Evolutionary conservation across 2,888 invertebrate species (phyloP).

Genomic region (Sinopyrophorus schimmeli): DNA sequence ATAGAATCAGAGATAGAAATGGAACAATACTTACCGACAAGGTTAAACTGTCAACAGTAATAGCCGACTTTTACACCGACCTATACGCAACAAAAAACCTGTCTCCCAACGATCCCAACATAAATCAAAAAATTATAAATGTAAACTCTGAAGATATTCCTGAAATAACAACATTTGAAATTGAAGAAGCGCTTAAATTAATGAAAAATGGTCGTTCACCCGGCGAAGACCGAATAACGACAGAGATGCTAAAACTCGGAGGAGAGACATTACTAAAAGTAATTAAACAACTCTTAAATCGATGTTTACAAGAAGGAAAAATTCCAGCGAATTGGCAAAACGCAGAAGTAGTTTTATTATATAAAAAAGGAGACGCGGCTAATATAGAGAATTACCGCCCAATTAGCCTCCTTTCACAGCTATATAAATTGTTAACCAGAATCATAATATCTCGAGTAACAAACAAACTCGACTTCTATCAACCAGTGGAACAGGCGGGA

Average conservation of each 20-base stretch:
- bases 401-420: not conserved
- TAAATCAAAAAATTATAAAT: no score
- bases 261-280: not conserved
- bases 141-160: not conserved
- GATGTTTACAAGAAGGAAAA: not conserved
- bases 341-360: not conserved
- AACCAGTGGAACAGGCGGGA: not conserved
- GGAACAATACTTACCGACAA: slow-evolving; percentile 1
- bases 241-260: not conserved
- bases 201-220: not conserved
- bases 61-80: no score
- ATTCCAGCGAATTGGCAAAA: not conserved
- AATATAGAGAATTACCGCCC: not conserved
- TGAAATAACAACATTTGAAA: not conserved
- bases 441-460: not conserved
- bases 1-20: not conserved
- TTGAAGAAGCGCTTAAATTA: not conserved
- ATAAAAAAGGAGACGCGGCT: not conserved
- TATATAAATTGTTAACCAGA: not conserved
- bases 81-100: no score
- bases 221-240: not conserved
- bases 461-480: not conserved
- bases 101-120: no score
- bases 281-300: not conserved
- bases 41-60: no score